Evolutionary conservation across 2,113 vertebrate genomes (phyloP), one percentile per base, ranked within the genome.

Genomic region (Gymnocephalus cernua): DNA sequence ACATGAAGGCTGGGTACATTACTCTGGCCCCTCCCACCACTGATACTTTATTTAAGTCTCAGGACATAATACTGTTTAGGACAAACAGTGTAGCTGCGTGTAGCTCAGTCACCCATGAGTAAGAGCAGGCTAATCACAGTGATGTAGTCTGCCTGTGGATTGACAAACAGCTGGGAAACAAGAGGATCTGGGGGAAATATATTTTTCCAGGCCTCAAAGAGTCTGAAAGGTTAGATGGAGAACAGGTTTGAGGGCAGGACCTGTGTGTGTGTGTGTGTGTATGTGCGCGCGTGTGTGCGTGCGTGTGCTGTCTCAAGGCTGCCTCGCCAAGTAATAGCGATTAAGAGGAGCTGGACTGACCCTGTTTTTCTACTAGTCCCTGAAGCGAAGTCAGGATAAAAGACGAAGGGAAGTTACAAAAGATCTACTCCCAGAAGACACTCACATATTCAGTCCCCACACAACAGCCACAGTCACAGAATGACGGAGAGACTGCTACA

Each of bases 271-370:
- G 3, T 19, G 57, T 45, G 44, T 66, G 29, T 54, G 80, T 79
- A 45, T 8, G 7, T 9, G 35, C 2, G 8, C 10, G 35, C 9
- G 2, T 38, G 21, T 21, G 21, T 11, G 21, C 10, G 3, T 68
- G 65, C 53, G 82, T 27, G 71, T 29, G 77, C 29, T 19, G 47
- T 83, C 38, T 83, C 68, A 77, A 69, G 70, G 72, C 73, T 59
- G 61, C 83, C 68, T 77, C 27, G 44, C 76, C 83, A 77, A 68
- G 82, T 85, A 86, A 41, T 82, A 77, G 77, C 29, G 72, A 87
- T 92, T 90, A 90, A 80, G 62, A 64, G 61, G 71, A 88, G 79
- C 82, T 58, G 76, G 41, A 73, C 80, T 89, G 86, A 92, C 88
- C 88, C 77, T 19, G 63, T 89, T 91, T 53, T 85, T 63, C 75